A percentile compares a stretch with the other conserved stretches of the same genome.
phyloP scores from a whole-genome alignment of 2,888 invertebrate species.

The Ernsta delagoae region DNA sequence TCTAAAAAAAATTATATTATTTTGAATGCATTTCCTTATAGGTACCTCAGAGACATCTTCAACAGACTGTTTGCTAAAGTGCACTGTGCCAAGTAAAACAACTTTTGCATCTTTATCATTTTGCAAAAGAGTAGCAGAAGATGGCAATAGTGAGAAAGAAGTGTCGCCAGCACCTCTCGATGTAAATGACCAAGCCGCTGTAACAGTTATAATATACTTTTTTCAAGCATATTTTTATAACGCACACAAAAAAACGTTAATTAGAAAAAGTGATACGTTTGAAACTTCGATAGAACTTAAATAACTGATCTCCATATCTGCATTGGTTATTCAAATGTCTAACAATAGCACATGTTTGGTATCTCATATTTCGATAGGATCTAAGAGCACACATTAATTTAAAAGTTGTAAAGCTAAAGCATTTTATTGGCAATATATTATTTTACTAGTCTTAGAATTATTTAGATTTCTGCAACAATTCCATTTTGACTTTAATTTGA shows the following conservation, averaged over 20 bases:
- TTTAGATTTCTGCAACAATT: not conserved
- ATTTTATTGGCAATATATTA: constrained; percentile 44
- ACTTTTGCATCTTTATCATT: constrained; percentile 64
- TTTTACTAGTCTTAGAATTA: not conserved
- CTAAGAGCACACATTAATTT: constrained; percentile 49
- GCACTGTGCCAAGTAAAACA: constrained; percentile 76
- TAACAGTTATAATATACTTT: too few species aligned
- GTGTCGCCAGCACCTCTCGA: constrained; percentile 38
- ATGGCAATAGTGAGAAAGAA: constrained; percentile 52
- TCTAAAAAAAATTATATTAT: not conserved
- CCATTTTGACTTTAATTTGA: constrained; percentile 18
- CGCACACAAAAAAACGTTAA: too few species aligned
- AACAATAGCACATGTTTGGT: constrained; percentile 55
- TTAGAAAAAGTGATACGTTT: constrained; percentile 12
- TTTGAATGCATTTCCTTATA: not conserved
- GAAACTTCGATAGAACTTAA: constrained; percentile 14
- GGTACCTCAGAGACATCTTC: constrained; percentile 75
- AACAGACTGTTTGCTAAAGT: constrained; percentile 77
- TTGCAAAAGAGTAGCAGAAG: constrained; percentile 67
- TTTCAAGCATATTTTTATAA: too few species aligned
- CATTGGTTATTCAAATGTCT: constrained; percentile 46
- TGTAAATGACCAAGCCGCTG: constrained; percentile 39
- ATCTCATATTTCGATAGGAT: constrained; percentile 62
- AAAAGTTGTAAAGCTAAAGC: constrained; percentile 22
- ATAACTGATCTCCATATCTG: constrained; percentile 18